Evolutionary conservation across 2,113 vertebrate genomes (phyloP).

Genomic region (Mormoops blainvillei): DNA sequence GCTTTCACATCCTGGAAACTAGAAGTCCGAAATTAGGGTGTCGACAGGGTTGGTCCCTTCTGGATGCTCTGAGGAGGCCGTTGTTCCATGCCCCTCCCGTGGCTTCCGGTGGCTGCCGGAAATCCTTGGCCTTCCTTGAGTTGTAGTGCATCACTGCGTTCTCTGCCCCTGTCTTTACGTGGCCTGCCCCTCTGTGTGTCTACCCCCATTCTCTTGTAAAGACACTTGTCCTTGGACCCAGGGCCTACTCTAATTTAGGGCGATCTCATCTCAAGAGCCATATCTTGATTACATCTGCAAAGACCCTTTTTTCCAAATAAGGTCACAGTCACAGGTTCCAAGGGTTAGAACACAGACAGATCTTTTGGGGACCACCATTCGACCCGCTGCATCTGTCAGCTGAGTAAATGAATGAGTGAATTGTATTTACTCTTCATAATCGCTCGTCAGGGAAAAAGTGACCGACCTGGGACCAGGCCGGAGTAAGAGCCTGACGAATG

Average conservation of each 20-base stretch:
- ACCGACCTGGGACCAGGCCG: background rate
- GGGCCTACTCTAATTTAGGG: background rate
- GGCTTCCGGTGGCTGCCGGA: too few species aligned
- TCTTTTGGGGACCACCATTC: background rate
- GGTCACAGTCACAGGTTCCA: background rate
- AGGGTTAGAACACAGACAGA: background rate
- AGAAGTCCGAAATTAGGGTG: background rate
- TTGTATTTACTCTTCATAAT: background rate
- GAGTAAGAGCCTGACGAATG: fast-evolving
- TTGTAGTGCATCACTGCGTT: fast-evolving
- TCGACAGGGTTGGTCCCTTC: background rate
- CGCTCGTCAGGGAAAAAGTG: background rate
- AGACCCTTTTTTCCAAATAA: background rate
- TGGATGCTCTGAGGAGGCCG: background rate
- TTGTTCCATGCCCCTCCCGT: fast-evolving
- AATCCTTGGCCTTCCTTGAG: background rate
- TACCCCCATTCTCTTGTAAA: background rate
- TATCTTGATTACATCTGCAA: background rate
- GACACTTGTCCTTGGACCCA: background rate
- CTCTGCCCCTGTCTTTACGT: background rate
- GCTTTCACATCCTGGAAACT: background rate
- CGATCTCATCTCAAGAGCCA: background rate
- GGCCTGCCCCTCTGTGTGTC: background rate
- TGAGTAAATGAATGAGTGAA: background rate
- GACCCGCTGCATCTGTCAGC: fast-evolving